These are phyloP conservation scores for Bergia puertoricense DNA, from an alignment of 92 coral and sea anemone species.

Conservation along the genomic window DNA sequence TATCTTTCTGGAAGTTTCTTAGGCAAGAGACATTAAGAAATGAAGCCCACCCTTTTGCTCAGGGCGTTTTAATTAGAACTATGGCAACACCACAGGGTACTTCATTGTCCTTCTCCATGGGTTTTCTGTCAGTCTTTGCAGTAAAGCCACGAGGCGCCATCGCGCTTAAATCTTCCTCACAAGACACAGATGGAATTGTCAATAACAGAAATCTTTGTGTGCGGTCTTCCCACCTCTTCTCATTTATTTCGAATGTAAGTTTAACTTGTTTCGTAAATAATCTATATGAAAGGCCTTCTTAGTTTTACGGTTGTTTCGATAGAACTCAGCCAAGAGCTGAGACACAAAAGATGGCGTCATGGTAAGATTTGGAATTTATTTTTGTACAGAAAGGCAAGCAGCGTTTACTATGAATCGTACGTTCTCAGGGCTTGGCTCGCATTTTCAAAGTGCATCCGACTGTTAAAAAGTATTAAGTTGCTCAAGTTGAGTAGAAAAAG, in stretches of 20 bases:
- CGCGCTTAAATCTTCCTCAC: not conserved
- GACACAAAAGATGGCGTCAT: not conserved
- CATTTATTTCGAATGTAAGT: not conserved
- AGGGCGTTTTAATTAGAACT: conserved; percentile 16
- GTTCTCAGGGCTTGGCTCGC: not conserved
- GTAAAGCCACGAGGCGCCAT: conserved; percentile 32
- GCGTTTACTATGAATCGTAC: not conserved
- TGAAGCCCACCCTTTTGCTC: not conserved
- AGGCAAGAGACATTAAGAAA: not conserved
- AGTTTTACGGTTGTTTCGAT: not conserved
- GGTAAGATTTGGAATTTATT: not conserved
- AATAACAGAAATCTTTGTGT: conserved; percentile 34
- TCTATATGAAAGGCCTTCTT: not conserved
- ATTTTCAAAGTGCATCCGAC: not conserved
- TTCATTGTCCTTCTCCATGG: conserved; percentile 8
- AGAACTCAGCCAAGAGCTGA: not conserved
- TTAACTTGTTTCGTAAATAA: not conserved
- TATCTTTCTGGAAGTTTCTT: not conserved
- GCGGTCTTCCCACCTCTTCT: conserved; percentile 20
- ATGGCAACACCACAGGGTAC: conserved; percentile 39
- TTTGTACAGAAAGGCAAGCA: not conserved
- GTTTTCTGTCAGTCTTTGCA: conserved; percentile 10
- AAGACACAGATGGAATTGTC: conserved; percentile 25
- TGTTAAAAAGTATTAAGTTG: conserved; percentile 42
- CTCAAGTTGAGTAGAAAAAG: conserved; percentile 16